Conservation (phyloP, 2,113 vertebrate species). For the Xyrauchen texanus region DNA sequence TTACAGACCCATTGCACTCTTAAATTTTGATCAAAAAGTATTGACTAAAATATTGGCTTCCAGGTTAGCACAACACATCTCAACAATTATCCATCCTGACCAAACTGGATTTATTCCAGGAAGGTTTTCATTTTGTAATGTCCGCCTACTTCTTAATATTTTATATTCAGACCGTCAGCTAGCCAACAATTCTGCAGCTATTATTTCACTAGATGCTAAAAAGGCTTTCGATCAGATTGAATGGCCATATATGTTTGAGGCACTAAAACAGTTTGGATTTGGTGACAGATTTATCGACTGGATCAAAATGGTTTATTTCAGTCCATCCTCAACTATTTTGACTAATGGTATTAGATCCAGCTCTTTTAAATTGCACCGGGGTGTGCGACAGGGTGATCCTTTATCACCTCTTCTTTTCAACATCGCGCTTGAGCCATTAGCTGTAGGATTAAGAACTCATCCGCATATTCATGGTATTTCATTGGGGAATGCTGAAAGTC, state of each 20-base stretch:
- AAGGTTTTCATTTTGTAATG: no score
- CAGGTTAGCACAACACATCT: no score
- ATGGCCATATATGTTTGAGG: slow-evolving; percentile 1
- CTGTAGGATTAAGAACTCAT: not conserved
- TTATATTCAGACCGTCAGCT: no score
- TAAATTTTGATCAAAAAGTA: no score
- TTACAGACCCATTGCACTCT: no score
- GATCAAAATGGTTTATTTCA: not conserved
- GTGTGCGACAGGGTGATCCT: not conserved
- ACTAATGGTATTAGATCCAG: slow-evolving; percentile 17
- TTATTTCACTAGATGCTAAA: not conserved
- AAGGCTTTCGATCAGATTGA: not conserved
- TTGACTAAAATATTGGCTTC: no score
- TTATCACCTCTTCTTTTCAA: slow-evolving; percentile 20
- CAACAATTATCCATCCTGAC: no score
- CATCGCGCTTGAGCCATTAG: not conserved
- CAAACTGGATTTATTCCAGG: no score
- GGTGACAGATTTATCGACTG: not conserved
- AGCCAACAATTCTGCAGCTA: no score
- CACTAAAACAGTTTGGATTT: not conserved
- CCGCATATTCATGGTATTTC: not conserved
- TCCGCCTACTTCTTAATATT: no score
- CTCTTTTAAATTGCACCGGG: not conserved
- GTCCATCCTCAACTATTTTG: not conserved
- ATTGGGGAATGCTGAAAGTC: not conserved